Evolutionary conservation across 2,797 vertebrate genomes (phyloP).

Genomic region (Squalus acanthias): DNA sequence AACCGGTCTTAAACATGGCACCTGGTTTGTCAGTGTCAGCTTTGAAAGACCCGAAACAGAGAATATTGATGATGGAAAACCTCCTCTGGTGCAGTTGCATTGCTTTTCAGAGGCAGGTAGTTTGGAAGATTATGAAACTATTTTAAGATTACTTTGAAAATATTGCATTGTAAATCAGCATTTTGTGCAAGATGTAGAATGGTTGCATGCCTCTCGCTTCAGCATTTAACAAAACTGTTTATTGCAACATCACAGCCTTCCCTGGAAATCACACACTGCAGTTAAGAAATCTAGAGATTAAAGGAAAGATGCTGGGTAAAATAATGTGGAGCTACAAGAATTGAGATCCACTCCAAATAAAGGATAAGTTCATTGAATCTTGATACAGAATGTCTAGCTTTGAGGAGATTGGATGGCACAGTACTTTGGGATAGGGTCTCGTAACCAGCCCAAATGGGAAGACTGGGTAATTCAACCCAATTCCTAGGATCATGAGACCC

Average conservation of each 20-base stretch:
- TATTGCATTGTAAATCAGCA: background rate
- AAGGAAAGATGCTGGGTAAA: background rate
- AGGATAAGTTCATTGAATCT: background rate
- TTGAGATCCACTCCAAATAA: background rate
- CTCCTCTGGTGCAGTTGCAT: background rate
- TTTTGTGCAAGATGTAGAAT: background rate
- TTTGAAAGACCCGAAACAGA: background rate
- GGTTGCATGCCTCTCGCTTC: background rate
- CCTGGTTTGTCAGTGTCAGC: background rate
- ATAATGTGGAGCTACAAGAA: background rate
- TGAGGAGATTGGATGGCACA: background rate
- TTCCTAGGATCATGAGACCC: too few species aligned
- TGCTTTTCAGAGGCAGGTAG: background rate
- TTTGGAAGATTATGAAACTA: background rate
- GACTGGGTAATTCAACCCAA: too few species aligned
- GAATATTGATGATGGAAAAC: background rate
- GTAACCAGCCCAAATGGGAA: too few species aligned
- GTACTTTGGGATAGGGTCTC: background rate
- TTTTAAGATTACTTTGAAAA: background rate
- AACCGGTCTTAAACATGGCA: background rate
- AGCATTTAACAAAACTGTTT: background rate
- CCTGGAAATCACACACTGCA: background rate
- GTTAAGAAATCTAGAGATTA: background rate
- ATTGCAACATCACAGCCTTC: background rate
- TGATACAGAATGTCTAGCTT: background rate